phyloP scores from a whole-genome alignment of 2,113 vertebrate genomes.

The Xenus cinereus region DNA sequence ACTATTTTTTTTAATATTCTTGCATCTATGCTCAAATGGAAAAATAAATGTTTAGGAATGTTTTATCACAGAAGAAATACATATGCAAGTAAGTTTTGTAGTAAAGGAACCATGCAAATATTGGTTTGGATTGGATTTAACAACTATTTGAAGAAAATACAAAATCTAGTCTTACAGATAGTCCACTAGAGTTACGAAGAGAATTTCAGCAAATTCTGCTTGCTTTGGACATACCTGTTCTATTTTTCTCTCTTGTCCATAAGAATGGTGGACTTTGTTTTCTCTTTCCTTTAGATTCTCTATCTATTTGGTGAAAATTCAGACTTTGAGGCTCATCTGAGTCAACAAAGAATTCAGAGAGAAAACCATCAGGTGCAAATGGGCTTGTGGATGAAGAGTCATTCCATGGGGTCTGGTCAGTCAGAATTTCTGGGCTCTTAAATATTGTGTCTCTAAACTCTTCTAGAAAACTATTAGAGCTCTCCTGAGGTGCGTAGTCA shows the following conservation, averaged over 20 bases:
- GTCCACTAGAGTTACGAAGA: not conserved
- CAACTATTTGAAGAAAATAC: not conserved
- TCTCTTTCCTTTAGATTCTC: conserved; percentile 44
- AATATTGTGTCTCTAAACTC: not conserved
- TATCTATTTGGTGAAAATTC: conserved; percentile 29
- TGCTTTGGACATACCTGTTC: conserved; percentile 63
- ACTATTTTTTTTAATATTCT: not conserved
- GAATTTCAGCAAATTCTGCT: not conserved
- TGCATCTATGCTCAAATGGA: not conserved
- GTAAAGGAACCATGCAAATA: not conserved
- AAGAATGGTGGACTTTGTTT: not conserved
- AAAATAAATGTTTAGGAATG: not conserved
- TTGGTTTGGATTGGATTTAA: not conserved
- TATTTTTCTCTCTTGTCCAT: not conserved
- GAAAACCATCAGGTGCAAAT: not conserved
- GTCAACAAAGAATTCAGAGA: conserved; percentile 32
- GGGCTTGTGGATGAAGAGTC: not conserved
- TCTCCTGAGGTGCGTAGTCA: not conserved
- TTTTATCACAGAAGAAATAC: not conserved
- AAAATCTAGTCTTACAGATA: not conserved
- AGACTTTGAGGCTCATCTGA: conserved; percentile 6
- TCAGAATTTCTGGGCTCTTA: conserved; percentile 20
- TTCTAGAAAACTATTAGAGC: not conserved
- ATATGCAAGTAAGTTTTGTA: not conserved
- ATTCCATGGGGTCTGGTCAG: not conserved